Evolutionary conservation across 2,113 vertebrate species (phyloP), one percentile per base, ranked within the genome.

Genomic region (Neoarius graeffei): DNA sequence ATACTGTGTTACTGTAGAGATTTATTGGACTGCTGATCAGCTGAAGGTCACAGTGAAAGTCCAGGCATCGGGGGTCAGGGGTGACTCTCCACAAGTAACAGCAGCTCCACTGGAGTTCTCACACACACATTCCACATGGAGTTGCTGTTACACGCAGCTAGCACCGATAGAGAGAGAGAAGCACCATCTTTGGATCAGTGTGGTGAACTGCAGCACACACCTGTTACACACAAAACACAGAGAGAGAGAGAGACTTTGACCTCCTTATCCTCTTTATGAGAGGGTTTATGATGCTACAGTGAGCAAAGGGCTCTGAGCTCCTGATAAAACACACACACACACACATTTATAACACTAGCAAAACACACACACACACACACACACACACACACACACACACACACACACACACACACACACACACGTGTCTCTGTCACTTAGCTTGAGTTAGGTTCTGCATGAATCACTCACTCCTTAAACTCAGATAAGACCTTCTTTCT

Each of bases 71-170:
- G 35, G 50, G 56, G 80, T 73, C 69, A 84, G 62, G 19, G 92
- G 92, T 83, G 67, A 89, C 87, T 92, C 91, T 93, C 94, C 91
- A 94, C 91, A 94, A 88, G 94, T 94, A 96, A 95, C 95, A 96
- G 94, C 95, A 94, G 88, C 91, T 96, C 95, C 95, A 96, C 94
- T 96, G 95, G 95, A 96, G 95, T 76, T 76, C 1, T 79, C 48
- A 71, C 76, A 82, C 50, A 81, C 81, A 91, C 52, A 87, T 96
- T 96, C 95, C 95, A 96, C 95, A 96, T 96, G 95, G 95, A 96
- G 95, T 96, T 96, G 95, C 95, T 96, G 95, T 96, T 96, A 96
- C 95, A 96, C 83, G 85, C 94, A 95, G 94, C 87, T 23, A 94
- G 92, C 91, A 93, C 93, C 94, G 69, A 30, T 27, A 66, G 19